Base-by-base conservation (phyloP, 2,888 invertebrate species). In the Ochropacha duplaris region DNA sequence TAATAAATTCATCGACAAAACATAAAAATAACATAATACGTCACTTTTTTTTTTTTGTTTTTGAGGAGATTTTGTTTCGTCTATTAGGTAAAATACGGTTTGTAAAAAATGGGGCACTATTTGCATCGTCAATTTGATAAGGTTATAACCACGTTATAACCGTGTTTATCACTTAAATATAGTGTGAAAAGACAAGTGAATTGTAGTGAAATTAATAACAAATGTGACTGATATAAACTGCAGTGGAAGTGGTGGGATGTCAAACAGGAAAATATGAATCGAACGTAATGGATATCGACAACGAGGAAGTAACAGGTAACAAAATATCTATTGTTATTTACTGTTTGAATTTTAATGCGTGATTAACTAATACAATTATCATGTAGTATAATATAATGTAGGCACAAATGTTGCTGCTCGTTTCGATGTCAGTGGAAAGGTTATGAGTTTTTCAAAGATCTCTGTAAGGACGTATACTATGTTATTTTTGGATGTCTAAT, bases 271-370 rank as follows among this genome's bases (percentile, higher is more conserved):
- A 49, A 54, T 22, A 56, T 50, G 56, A 50, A 50, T 54, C 14
- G 16, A 19, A 34, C 22, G 50, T 54, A 50, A 57, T 57, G 57
- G 54, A 57, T 54, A 36, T 57, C 19, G 69, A 69, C 49, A 60
- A 55, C 39, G 69, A 69, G 51, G 68, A 65, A 51, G 50, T 55
- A 51, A 49, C 65, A 58, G 68, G 71, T 71, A 69, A 54, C n/a
- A 14, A 19, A 3, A 9, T 12, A 3, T 49, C 12, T 16, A 22
- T 24, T 4, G 31, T 51, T 4, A 28, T 51, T 19, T 16, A 28
- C n/a, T 31, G 31, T n/a, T n/a, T n/a, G n/a, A n/a, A n/a, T n/a
- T n/a, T n/a, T n/a, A n/a, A n/a, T n/a, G n/a, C n/a, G n/a, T n/a
- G n/a, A n/a, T n/a, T n/a, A n/a, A n/a, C n/a, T n/a, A n/a, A n/a